Percentiles rank a stretch among this genome's conserved stretches.
Conservation (phyloP, 30 jellyfish, hydroid and myxozoan genomes). For the Nemopilema nomurai region DNA sequence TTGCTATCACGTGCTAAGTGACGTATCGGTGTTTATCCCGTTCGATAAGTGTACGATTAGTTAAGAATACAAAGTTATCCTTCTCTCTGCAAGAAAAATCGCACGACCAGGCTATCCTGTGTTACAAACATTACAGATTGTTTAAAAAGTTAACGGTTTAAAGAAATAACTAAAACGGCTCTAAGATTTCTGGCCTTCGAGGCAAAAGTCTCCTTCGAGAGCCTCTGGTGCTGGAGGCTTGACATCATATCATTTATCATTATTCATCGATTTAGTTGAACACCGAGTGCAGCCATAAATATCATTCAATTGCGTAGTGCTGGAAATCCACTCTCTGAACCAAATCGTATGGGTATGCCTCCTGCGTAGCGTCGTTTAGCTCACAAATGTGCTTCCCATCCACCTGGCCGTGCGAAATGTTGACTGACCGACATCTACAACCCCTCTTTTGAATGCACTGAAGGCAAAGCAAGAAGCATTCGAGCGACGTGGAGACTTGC, state of each 20-base stretch:
- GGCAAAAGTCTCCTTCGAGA: too few species aligned
- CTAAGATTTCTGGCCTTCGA: too few species aligned
- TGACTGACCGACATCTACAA: conserved; percentile 4
- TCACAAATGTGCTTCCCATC: neutral
- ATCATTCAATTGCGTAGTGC: neutral
- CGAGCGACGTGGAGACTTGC: neutral
- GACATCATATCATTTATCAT: too few species aligned
- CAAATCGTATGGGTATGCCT: neutral
- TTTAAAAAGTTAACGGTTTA: too few species aligned
- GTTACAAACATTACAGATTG: too few species aligned
- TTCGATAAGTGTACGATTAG: too few species aligned
- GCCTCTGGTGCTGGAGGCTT: too few species aligned
- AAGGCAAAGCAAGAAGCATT: conserved; percentile 10
- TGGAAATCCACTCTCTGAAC: neutral
- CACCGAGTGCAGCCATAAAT: neutral
- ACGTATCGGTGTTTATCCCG: too few species aligned
- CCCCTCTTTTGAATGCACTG: neutral
- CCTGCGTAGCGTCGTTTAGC: neutral
- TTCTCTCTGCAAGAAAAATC: too few species aligned
- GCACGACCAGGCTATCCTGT: too few species aligned
- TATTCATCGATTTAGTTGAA: neutral
- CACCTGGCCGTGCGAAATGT: neutral
- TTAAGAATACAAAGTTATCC: too few species aligned
- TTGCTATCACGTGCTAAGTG: too few species aligned
- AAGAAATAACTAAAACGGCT: neutral